A percentile compares a stretch with the other conserved stretches of the same genome.
Conservation (phyloP, 2,113 vertebrate genomes). For the Chaetorhynchus papuensis region DNA sequence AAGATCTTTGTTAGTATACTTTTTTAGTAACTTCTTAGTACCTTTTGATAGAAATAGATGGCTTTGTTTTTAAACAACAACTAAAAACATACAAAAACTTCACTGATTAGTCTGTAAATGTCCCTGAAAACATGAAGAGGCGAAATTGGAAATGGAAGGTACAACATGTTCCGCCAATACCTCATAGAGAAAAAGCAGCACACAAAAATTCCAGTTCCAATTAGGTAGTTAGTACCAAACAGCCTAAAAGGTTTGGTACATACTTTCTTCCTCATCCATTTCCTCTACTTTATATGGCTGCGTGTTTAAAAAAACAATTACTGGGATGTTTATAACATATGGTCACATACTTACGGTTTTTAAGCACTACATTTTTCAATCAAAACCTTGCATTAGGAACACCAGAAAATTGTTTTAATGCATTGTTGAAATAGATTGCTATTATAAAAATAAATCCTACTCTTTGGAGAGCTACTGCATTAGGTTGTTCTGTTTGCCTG, state of each 20-base stretch:
- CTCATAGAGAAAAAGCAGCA: not conserved
- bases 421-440: not conserved
- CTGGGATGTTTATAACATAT: slow-evolving; percentile 41
- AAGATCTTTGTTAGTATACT: not conserved
- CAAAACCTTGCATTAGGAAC: not conserved
- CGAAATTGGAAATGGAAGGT: not conserved
- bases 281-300: not conserved
- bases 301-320: slow-evolving; percentile 32
- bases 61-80: not conserved
- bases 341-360: slow-evolving; percentile 18
- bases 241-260: not conserved
- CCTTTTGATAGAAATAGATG: not conserved
- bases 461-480: not conserved
- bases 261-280: not conserved
- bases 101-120: not conserved
- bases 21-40: not conserved
- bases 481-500: not conserved
- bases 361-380: slow-evolving; percentile 35
- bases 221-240: not conserved
- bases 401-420: not conserved
- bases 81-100: not conserved
- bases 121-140: not conserved
- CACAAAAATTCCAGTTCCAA: not conserved
- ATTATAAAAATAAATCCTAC: not conserved
- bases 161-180: not conserved